Evolutionary conservation across 2,888 invertebrate genomes (phyloP).

Genomic region (Lordiphosa andalusiaca): DNA sequence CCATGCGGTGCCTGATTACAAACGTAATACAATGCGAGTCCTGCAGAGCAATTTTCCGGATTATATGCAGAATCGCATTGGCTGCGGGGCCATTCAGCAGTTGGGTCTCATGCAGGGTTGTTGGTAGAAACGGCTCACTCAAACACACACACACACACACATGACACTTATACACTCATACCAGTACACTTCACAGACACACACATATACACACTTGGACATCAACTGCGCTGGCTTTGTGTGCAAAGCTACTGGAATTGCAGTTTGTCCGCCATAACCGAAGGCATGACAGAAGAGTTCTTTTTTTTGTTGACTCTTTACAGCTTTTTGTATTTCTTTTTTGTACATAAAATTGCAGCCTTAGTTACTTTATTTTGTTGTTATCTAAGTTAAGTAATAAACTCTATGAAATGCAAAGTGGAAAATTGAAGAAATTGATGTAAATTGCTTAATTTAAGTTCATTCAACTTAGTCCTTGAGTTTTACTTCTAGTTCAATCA

Average conservation of each 20-base stretch:
- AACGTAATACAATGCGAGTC: slow-evolving; percentile 82
- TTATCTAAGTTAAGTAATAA: slow-evolving; percentile 60
- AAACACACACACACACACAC: slow-evolving; percentile 10
- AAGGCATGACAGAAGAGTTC: slow-evolving; percentile 1
- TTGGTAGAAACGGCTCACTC: slow-evolving; percentile 52
- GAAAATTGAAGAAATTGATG: no score
- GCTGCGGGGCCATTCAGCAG: slow-evolving; percentile 83
- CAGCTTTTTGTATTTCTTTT: slow-evolving; percentile 27
- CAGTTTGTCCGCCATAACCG: slow-evolving; percentile 41
- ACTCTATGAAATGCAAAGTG: slow-evolving; percentile 17
- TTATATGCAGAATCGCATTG: slow-evolving; percentile 83
- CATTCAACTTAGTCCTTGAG: not conserved
- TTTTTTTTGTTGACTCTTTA: slow-evolving; percentile 9
- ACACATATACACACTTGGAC: slow-evolving; percentile 18
- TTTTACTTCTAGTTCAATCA: no score
- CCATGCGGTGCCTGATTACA: slow-evolving; percentile 83
- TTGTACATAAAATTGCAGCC: slow-evolving; percentile 53
- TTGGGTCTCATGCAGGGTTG: slow-evolving; percentile 80
- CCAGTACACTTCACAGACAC: slow-evolving; percentile 11
- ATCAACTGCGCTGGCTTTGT: slow-evolving; percentile 43
- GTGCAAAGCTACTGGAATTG: slow-evolving; percentile 40
- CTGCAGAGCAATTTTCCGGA: slow-evolving; percentile 85
- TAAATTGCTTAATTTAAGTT: not conserved
- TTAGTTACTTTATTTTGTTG: slow-evolving; percentile 44
- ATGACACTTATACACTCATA: slow-evolving; percentile 8